Base-by-base conservation (phyloP, 2,888 invertebrate genomes). In the Atrina japonica region DNA sequence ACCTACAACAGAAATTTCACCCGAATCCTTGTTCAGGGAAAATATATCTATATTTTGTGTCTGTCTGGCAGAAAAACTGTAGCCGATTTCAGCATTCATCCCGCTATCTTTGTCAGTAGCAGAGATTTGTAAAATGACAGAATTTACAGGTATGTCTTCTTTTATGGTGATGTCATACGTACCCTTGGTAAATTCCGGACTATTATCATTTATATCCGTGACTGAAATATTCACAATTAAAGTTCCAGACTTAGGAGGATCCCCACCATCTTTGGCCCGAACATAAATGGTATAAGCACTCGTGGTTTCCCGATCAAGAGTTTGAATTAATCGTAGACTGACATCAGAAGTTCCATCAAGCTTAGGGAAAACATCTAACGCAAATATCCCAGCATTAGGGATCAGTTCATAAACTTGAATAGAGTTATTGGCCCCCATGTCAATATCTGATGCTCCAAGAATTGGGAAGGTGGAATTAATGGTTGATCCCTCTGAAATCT, bases 41-140 rank as follows among this genome's bases (percentile, higher is more conserved):
- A 84, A 87, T 6, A 81, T 75, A 21, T 71, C 65, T 2, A 61
- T 49, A 21, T 61, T 27, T 18, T 71, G 70, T 1, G 78, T 64
- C 27, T 84, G 84, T 23, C 70, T 56, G 75, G 75, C 35, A 40
- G 76, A 81, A 6, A 89, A 90, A 81, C 89, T 88, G 82, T 91
- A 93, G n/a, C 86, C 78, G 3, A 93, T 88, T 64, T 91, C 89
- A 2, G 91, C 94, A 88, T 97, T 97, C 6, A 93, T 93, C 5
- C 96, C 97, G 77, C 94, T 93, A 87, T 98, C 98, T 40, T 93
- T 93, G 88, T 98, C 98, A 5, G 93, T 93, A 0, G 98, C 97
- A 18, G 94, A 93, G 0, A 98, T 95, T 29, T 76, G 78, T 1
- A 85, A 45, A 25, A 87, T 77, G 1, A 80, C 68, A 11, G 78